phyloP scores from a whole-genome alignment of 2,888 invertebrate species.

The Pollenia griseotomentosa region DNA sequence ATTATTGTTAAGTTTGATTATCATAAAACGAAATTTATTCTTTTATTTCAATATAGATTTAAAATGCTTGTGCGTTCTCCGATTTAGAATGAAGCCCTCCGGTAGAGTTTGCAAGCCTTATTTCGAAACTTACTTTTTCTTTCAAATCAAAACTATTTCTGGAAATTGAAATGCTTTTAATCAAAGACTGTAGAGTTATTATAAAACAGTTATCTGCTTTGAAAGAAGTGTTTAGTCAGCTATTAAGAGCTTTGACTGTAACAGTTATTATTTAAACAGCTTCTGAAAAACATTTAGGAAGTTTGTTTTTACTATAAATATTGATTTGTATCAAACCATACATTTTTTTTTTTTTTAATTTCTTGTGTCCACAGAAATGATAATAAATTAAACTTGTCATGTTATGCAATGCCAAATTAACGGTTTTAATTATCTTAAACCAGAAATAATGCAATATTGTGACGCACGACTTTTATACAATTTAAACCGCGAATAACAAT shows the following conservation, averaged over 20 bases:
- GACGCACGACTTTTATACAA: neutral
- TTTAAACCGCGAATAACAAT: neutral
- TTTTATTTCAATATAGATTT: too few species aligned
- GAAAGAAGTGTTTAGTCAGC: neutral
- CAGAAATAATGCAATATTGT: slow-evolving; percentile 11
- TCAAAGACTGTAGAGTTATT: too few species aligned
- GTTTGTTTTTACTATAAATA: neutral
- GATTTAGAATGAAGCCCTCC: too few species aligned
- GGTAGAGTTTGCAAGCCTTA: too few species aligned
- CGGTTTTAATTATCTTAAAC: slow-evolving; percentile 3
- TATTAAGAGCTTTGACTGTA: neutral
- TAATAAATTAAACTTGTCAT: slow-evolving; percentile 2
- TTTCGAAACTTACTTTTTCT: too few species aligned
- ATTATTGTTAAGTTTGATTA: too few species aligned
- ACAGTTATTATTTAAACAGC: neutral
- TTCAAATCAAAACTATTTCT: too few species aligned
- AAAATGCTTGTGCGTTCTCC: too few species aligned
- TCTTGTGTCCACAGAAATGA: neutral
- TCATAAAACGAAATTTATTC: too few species aligned
- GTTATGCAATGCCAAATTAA: neutral
- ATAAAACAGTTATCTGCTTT: neutral
- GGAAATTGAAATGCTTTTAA: too few species aligned
- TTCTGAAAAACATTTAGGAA: neutral
- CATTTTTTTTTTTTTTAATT: too few species aligned
- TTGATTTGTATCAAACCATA: too few species aligned